phyloP scores from a whole-genome alignment of 1,140 invertebrate species.

The Pogonognathellus flavescens region DNA sequence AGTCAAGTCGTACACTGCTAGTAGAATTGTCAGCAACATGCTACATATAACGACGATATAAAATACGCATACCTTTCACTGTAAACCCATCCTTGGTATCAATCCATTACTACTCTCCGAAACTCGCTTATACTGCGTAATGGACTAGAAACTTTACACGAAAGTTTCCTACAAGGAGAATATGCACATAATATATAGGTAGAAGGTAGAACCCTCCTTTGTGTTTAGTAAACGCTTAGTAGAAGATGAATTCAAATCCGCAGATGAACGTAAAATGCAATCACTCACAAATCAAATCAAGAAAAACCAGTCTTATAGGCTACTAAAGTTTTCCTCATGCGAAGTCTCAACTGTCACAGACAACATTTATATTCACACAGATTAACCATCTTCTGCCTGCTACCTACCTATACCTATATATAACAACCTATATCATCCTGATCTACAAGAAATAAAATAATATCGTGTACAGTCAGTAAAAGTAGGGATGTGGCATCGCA shows the following conservation, averaged over 20 bases:
- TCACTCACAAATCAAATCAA: constrained; percentile 36
- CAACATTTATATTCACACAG: too few species aligned
- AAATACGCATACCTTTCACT: too few species aligned
- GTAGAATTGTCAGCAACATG: too few species aligned
- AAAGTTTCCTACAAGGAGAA: not conserved
- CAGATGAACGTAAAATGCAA: constrained; percentile 11
- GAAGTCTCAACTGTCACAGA: constrained; percentile 1
- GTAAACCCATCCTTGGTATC: too few species aligned
- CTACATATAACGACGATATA: too few species aligned
- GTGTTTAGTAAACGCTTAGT: not conserved
- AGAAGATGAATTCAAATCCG: not conserved
- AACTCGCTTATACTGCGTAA: constrained; percentile 3
- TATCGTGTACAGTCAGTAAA: too few species aligned
- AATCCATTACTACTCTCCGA: too few species aligned
- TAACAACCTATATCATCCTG: too few species aligned
- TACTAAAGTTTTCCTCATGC: not conserved
- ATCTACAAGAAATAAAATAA: too few species aligned
- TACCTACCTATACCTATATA: too few species aligned
- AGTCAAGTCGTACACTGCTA: not conserved
- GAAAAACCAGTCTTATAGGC: constrained; percentile 17
- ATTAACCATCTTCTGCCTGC: too few species aligned
- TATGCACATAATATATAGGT: not conserved
- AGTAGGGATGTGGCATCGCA: too few species aligned
- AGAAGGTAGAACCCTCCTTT: not conserved
- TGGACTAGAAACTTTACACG: constrained; percentile 31